Base-by-base conservation (phyloP, 2,797 vertebrate species). In the Cirrhinus molitorella region DNA sequence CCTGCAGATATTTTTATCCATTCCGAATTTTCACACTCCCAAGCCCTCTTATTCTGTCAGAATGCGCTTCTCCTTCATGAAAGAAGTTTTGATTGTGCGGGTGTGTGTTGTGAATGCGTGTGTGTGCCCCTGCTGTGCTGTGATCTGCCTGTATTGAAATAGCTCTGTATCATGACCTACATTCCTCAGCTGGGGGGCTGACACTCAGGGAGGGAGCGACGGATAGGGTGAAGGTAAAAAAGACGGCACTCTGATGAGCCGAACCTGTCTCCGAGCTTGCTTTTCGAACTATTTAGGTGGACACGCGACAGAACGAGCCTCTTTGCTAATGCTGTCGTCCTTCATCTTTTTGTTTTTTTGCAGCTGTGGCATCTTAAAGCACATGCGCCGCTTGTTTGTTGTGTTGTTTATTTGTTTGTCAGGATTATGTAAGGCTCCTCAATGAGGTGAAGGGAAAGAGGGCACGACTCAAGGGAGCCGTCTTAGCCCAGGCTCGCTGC, bases 61-160 rank as follows among this genome's bases (percentile, higher is more conserved):
- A 71, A 61, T 78, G 71, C 37, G 51, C 57, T 51, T 83, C 59
- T 83, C 45, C 72, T 53, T 83, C 49, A 43, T 76, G 72, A 83
- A 73, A 66, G 17, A 71, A 43, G 63, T 76, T 79, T 65, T 43
- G 74, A 76, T 75, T 67, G 57, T 51, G 78, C n/a, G 37, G 57
- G 57, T 77, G 75, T 63, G 73, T 83, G 81, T 63, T 75, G 59
- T 75, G 61, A 65, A 65, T 53, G 61, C 1, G 61, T 76, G 47
- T 21, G 59, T 49, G 68, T 5, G 70, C 59, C 23, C 75, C 79
- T 75, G 71, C 84, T 81, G 73, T 34, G 53, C 80, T 89, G 79
- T 86, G 88, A 89, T 89, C 84, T 85, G 76, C 83, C 75, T 85
- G 86, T 87, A 87, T 86, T 85, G 85, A 81, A 86, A 87, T 88